Evolutionary conservation across 2,888 invertebrate species (phyloP), one percentile per base, ranked within the genome.

Genomic region (Ischnura elegans): DNA sequence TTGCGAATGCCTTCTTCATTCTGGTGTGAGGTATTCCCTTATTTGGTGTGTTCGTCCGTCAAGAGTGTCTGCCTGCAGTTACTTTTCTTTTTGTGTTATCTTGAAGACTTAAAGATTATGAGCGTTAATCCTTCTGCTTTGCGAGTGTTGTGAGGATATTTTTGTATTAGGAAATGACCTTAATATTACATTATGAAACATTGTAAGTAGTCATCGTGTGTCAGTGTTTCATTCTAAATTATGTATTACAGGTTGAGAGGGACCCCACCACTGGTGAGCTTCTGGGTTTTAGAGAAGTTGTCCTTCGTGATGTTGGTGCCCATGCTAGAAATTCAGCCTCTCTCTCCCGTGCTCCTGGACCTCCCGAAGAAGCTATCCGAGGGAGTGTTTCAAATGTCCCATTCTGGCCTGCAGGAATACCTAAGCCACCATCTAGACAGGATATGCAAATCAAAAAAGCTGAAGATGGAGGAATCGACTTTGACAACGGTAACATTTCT

Each of bases 351-450:
- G 97, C 98, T 43, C 98, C 98, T 0, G 97, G 98, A 84, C 97
- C 98, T 16, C 97, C 97, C 4, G 96, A 96, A 85, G 97, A 98
- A 95, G 97, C 97, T 90, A 97, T 98, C 0, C 96, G 97, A 95
- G 99, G 99, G 29, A 98, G 97, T 93, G 97, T 97, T 0, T 97
- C 97, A 94, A 98, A 98, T 95, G 97, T 97, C 95, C 98, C 98
- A 0, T 99, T 99, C 95, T 97, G 98, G 97, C 99, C 99, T 0
- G 99, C 98, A 87, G 98, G 98, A 2, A 98, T 98, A 95, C 96
- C 96, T 43, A 96, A 96, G 94, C 96, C 96, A 51, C 96, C 97
- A 90, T 96, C 97, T 0, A 93, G 84, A 46, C 94, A 93, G 25
- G 55, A 87, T 21, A 66, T 87, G 86, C 51, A 87, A 66, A 61